Conservation (phyloP, 2,888 invertebrate species). For the Spatulosminthurus flaviceps region DNA sequence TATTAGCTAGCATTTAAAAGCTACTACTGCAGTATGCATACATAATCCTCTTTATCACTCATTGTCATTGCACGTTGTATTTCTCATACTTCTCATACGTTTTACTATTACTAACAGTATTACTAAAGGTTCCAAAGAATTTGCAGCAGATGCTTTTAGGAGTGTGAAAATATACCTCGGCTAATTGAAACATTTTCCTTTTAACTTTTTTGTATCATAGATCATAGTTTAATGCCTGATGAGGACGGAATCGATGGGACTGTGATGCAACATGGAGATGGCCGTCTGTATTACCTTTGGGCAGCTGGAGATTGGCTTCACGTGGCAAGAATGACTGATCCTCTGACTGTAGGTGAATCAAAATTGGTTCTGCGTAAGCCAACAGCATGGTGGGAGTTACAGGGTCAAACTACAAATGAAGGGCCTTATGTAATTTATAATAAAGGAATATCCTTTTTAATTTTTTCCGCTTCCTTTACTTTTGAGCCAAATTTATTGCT, state of each 20-base stretch:
- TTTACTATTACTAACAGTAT: too few species aligned
- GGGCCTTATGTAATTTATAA: slow-evolving; percentile 55
- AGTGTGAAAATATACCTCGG: too few species aligned
- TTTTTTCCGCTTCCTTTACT: slow-evolving; percentile 52
- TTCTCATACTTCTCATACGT: too few species aligned
- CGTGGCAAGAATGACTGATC: slow-evolving; percentile 51
- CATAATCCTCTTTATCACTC: too few species aligned
- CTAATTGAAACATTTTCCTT: too few species aligned
- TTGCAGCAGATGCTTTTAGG: too few species aligned
- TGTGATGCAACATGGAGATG: slow-evolving; percentile 49
- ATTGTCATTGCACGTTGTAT: too few species aligned
- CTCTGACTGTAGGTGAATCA: slow-evolving; percentile 31
- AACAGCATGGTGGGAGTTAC: slow-evolving; percentile 51
- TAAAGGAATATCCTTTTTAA: slow-evolving; percentile 46
- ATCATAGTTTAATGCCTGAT: slow-evolving; percentile 39
- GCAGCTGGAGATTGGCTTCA: slow-evolving; percentile 39
- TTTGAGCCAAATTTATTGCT: slow-evolving; percentile 51
- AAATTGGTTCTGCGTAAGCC: slow-evolving; percentile 48
- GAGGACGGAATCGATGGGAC: slow-evolving; percentile 54
- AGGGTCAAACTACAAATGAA: slow-evolving; percentile 45
- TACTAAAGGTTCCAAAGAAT: too few species aligned
- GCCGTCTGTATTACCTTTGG: slow-evolving; percentile 51
- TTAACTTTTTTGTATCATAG: too few species aligned
- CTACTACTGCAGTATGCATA: too few species aligned
- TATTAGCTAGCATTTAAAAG: too few species aligned